Base-by-base conservation (phyloP, 1,140 invertebrate genomes). In the Zaprionus tsacasi region DNA sequence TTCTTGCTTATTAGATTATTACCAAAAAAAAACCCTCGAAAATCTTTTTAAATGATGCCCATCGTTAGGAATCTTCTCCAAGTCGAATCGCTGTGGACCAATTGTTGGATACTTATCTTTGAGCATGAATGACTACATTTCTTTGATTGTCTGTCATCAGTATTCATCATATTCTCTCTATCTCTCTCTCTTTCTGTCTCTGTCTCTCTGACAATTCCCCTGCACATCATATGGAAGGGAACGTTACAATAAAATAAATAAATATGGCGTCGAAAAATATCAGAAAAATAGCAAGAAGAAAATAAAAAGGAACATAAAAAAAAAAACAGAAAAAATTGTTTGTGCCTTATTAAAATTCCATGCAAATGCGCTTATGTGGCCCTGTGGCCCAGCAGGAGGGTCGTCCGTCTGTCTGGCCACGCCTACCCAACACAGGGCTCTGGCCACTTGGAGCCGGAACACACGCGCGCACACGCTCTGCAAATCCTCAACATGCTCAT, bases 271-370 rank as follows among this genome's bases (percentile, higher is more conserved):
- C 57, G 45, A 12, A 76, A 75, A 85, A 70, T 54, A 86, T 55
- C 54, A 74, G 63, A 82, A 63, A 21, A 50, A 45, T 45, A 63
- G 17, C 13, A 70, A 71, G 69, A 56, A 52, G 38, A 70, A 30
- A 48, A 21, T 21, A 45, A 50, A 68, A 13, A 67, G 27, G 43
- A 52, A 35, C 15, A 50, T 48, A 38, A n/a, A 60, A 64, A 76
- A 36, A 45, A 64, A 45, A 65, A 21, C n/a, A 21, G 2, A 21
- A 72, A 78, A 40, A 43, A 11, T 71, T 82, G 68, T 79, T 73
- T 77, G 70, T 71, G 80, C 77, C 85, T 89, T 87, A 87, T 87
- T 87, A 87, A 87, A 87, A 87, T 87, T 87, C 83, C 80, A 87
- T 87, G 83, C 85, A 87, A 87, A 87, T 88, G 87, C 82, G 82